Evolutionary conservation across 1,140 invertebrate genomes (phyloP), one percentile per base, ranked within the genome.

Genomic region (Wasmannia auropunctata): DNA sequence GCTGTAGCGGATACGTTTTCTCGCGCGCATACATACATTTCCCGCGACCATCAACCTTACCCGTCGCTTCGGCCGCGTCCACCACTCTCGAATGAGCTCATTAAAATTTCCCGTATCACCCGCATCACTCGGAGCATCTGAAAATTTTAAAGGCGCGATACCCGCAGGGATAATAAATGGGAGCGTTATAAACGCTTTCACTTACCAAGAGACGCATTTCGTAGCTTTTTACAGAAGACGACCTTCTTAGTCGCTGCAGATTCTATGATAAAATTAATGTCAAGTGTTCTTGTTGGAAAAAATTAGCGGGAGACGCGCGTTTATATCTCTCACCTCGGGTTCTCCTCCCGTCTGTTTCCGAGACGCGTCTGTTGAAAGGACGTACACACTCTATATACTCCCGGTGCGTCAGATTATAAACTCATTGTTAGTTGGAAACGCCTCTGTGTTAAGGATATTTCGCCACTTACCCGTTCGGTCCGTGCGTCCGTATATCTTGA

Each of bases 341-440:
- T 34, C 34, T 49, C 31, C n/a, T 49, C 2, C 43, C n/a, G n/a
- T n/a, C n/a, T n/a, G n/a, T n/a, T n/a, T n/a, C n/a, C n/a, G n/a
- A n/a, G 22, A 5, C 19, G 14, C 28, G 5, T 14, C 28, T 28
- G 62, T 14, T 25, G n/a, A 65, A 16, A 22, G 7, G 8, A 10
- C 58, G 7, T 14, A 11, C 14, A 22, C 11, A 16, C 19, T 16
- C 16, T 16, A 34, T 34, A 34, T 16, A 37, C 28, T 4, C 56
- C n/a, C n/a, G n/a, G n/a, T 34, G 28, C 19, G 28, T 49, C 11
- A 80, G 54, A 67, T 79, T 79, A 67, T 67, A 40, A 80, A 80
- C 43, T 74, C n/a, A 58, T n/a, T n/a, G n/a, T n/a, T n/a, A n/a
- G 46, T 83, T 31, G 67, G 40, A 60, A 43, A 43, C 4, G 19